Percentiles rank a stretch among this genome's conserved stretches.
Conservation (phyloP, 1,140 invertebrate genomes). For the Papilio polytes region DNA sequence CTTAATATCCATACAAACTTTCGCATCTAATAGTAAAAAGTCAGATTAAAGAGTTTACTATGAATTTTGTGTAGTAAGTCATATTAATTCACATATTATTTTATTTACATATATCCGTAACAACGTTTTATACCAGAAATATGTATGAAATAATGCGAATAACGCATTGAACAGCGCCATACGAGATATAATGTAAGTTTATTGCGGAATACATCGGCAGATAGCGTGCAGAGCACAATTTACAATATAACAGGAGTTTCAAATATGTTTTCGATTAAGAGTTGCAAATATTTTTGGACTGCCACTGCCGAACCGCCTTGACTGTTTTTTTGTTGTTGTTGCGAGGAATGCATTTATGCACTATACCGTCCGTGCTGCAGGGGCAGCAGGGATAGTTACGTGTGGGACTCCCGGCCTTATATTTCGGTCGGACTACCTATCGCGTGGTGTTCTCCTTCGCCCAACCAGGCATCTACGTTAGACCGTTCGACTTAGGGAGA, state of each 20-base stretch:
- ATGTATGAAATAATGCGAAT: background rate
- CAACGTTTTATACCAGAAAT: background rate
- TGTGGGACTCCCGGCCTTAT: too few relatives aligned
- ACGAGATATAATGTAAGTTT: slow-evolving; percentile 7
- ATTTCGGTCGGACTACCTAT: too few relatives aligned
- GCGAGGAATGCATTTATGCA: too few relatives aligned
- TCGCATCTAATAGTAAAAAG: too few relatives aligned
- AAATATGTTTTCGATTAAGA: background rate
- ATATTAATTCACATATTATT: background rate
- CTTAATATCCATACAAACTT: background rate
- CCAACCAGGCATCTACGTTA: too few relatives aligned
- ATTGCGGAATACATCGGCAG: background rate
- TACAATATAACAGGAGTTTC: background rate
- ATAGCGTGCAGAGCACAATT: background rate
- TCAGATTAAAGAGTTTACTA: background rate
- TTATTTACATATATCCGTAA: background rate
- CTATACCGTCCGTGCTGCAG: too few relatives aligned
- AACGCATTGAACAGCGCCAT: background rate
- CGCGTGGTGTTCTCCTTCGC: too few relatives aligned
- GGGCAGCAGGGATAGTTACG: too few relatives aligned
- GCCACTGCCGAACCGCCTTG: too few relatives aligned
- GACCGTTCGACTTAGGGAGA: too few relatives aligned
- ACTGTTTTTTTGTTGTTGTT: too few relatives aligned
- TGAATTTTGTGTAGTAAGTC: background rate
- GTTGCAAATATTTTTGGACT: background rate